Evolutionary conservation across 2,797 vertebrate species (phyloP).

Genomic region (Triplophysa yarkandensis): DNA sequence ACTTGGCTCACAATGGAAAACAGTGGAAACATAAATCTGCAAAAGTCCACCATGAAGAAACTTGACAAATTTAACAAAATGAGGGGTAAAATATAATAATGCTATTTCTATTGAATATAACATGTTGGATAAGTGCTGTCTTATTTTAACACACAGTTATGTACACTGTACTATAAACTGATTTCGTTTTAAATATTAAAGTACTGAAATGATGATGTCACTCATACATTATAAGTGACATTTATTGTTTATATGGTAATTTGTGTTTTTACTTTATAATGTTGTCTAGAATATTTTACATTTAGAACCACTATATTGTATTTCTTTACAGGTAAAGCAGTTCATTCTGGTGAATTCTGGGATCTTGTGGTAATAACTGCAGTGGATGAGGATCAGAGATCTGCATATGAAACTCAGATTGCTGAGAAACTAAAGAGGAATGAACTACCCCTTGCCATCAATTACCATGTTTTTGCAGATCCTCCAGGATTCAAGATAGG

Average conservation of each 20-base stretch:
- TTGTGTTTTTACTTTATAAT: background rate
- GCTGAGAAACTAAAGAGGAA: constrained; percentile 75
- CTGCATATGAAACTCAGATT: constrained; percentile 82
- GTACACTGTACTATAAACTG: background rate
- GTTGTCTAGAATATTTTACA: background rate
- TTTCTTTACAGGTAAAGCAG: constrained; percentile 69
- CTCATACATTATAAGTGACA: background rate
- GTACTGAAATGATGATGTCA: background rate
- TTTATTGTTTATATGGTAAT: background rate
- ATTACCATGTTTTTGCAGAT: constrained; percentile 85
- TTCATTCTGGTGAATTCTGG: constrained; percentile 81
- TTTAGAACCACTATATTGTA: background rate
- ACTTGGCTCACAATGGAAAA: constrained; percentile 51
- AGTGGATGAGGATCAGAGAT: constrained; percentile 80
- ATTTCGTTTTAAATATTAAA: no score
- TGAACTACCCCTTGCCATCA: constrained; percentile 82
- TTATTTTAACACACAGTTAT: background rate
- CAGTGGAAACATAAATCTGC: constrained; percentile 63
- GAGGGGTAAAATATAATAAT: constrained; percentile 68
- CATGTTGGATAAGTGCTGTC: background rate
- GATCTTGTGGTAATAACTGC: constrained; percentile 87
- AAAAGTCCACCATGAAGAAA: constrained; percentile 68
- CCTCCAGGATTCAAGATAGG: constrained; percentile 87
- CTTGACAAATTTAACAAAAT: constrained; percentile 66
- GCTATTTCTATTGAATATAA: background rate